Conservation (phyloP, 2,113 vertebrate genomes). For the Platichthys stellatus region DNA sequence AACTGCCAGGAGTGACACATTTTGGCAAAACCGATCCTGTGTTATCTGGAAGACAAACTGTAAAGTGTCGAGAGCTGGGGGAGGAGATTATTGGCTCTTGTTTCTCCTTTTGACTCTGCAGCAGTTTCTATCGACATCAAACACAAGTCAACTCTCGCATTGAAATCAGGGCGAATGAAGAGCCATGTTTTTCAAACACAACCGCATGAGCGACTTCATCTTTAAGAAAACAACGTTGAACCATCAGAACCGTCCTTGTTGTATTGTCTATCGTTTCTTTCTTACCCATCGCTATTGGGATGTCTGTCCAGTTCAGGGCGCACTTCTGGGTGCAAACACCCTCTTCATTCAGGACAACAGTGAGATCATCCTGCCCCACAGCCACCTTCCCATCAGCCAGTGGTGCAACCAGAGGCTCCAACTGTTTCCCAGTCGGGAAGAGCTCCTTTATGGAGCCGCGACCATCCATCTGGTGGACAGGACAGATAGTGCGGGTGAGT, state of each 20-base stretch:
- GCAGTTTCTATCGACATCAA: conserved; percentile 11
- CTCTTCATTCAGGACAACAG: conserved; percentile 96
- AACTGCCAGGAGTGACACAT: conserved; percentile 11
- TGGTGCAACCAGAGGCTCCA: conserved; percentile 94
- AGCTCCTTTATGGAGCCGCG: conserved; percentile 97
- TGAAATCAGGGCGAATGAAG: background rate
- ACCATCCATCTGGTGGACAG: conserved; percentile 91
- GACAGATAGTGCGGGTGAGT: background rate
- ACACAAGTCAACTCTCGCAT: background rate
- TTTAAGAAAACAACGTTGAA: background rate
- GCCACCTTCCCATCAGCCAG: conserved; percentile 97
- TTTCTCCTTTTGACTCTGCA: conserved; percentile 30
- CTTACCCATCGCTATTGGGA: conserved; percentile 98
- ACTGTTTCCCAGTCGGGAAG: conserved; percentile 97
- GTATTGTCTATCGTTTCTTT: background rate
- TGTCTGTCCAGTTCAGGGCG: conserved; percentile 98
- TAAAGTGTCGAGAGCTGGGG: background rate
- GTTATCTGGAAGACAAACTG: conserved; percentile 10
- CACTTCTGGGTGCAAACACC: conserved; percentile 96
- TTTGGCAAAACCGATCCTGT: conserved; percentile 12
- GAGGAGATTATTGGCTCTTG: conserved; percentile 8
- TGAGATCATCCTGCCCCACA: conserved; percentile 97
- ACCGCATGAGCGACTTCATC: background rate
- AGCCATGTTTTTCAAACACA: background rate
- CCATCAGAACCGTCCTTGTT: background rate